These are phyloP conservation scores for Pandion haliaetus DNA, from an alignment of 2,113 vertebrate species.

Conservation along the genomic window DNA sequence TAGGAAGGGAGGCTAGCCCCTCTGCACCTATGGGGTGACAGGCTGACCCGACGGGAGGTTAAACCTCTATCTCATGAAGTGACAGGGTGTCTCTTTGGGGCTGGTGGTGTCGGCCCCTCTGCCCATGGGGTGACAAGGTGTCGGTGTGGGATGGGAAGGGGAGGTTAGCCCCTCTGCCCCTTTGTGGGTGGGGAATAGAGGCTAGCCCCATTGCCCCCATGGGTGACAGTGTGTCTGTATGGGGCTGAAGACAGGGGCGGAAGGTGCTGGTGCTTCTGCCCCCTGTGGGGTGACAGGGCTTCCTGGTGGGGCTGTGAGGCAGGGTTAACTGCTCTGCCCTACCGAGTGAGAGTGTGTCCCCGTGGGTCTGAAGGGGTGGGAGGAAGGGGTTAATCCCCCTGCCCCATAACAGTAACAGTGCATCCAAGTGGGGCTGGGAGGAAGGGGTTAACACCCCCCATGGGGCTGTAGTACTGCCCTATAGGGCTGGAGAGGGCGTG, in stretches of 20 bases:
- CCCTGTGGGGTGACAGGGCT: neutral
- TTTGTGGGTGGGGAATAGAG: fast-evolving
- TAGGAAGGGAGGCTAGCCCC: too few species aligned
- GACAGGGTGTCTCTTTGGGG: fast-evolving
- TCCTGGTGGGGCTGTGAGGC: neutral
- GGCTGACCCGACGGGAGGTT: neutral
- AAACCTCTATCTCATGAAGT: neutral
- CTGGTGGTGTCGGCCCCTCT: fast-evolving
- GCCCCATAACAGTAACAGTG: neutral
- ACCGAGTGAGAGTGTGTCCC: fast-evolving
- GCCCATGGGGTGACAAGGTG: neutral
- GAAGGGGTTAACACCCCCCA: neutral
- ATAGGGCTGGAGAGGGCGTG: neutral
- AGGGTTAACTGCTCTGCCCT: neutral
- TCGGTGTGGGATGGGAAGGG: neutral
- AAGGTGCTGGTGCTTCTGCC: neutral
- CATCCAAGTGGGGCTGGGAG: neutral
- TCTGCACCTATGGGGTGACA: neutral
- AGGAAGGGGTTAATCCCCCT: neutral
- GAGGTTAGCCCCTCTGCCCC: neutral
- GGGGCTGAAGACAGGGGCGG: neutral
- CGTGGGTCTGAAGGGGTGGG: neutral
- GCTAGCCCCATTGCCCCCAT: neutral
- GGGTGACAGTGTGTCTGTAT: neutral
- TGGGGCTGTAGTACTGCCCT: neutral